phyloP scores from a whole-genome alignment of 2,888 invertebrate species.

The Teinopalpus imperialis region DNA sequence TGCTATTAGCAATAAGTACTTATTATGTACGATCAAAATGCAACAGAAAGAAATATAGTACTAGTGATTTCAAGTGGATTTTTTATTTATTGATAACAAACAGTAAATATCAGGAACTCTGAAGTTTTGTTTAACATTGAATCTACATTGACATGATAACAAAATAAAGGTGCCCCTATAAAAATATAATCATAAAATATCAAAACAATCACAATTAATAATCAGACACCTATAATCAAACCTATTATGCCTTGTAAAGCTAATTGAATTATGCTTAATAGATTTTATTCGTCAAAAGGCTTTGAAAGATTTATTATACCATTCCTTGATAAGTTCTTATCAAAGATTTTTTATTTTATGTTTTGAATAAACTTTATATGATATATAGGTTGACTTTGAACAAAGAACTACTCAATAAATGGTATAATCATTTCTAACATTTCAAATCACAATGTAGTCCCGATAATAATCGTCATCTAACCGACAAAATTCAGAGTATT shows the following conservation, averaged over 20 bases:
- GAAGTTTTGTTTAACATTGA: constrained; percentile 30
- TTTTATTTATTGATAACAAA: constrained; percentile 33
- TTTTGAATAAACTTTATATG: constrained; percentile 3
- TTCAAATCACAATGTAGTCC: constrained; percentile 62
- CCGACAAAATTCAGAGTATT: constrained; percentile 70
- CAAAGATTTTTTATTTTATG: not conserved
- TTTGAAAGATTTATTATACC: not conserved
- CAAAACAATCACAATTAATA: constrained; percentile 1
- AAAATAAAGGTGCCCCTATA: constrained; percentile 13
- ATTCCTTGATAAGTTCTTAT: constrained; percentile 6
- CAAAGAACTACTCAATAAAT: constrained; percentile 45
- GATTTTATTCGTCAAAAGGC: constrained; percentile 6
- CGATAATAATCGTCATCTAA: constrained; percentile 66
- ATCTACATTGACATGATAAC: constrained; percentile 16
- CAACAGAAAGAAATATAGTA: constrained; percentile 53
- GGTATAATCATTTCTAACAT: constrained; percentile 37
- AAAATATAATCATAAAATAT: constrained; percentile 18
- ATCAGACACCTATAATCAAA: constrained; percentile 14
- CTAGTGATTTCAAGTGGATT: constrained; percentile 29
- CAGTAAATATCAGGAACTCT: constrained; percentile 45
- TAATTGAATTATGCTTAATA: constrained; percentile 19
- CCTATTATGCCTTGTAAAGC: constrained; percentile 15
- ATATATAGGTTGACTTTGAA: constrained; percentile 33
- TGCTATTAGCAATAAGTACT: constrained; percentile 46
- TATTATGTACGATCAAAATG: constrained; percentile 67